A percentile compares a stretch with the other conserved stretches of the same genome.
These are phyloP conservation scores for Morelia viridis DNA, from an alignment of 2,797 vertebrate species.

Conservation along the genomic window DNA sequence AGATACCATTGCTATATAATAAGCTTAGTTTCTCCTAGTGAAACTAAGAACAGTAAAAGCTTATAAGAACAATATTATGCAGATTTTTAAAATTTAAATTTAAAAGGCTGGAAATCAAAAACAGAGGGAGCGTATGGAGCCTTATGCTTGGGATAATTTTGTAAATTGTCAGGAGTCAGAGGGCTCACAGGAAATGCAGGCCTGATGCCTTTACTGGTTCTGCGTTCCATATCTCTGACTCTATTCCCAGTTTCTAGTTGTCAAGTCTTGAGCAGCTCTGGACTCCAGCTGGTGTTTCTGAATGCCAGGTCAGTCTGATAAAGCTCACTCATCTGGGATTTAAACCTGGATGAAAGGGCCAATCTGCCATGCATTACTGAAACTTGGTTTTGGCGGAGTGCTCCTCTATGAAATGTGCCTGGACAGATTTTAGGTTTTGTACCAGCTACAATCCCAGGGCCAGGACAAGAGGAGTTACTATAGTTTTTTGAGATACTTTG, in stretches of 20 bases:
- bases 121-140: background rate
- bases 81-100: background rate
- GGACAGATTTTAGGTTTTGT: too few relatives aligned
- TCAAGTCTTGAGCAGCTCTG: background rate
- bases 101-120: background rate
- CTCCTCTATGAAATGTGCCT: too few relatives aligned
- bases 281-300: background rate
- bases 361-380: background rate
- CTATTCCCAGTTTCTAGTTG: background rate
- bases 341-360: background rate
- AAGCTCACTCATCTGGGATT: background rate
- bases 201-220: background rate
- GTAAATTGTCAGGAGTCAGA: background rate
- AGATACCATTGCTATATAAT: background rate
- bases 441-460: too few relatives aligned
- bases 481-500: too few relatives aligned
- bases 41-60: background rate
- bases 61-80: background rate
- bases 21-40: background rate
- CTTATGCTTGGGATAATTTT: background rate
- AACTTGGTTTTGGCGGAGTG: background rate
- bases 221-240: background rate
- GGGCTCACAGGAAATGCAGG: too few relatives aligned
- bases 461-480: too few relatives aligned
- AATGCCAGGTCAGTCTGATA: background rate